Base-by-base conservation (phyloP, 2,113 vertebrate genomes). In the Muscicapa adusta region DNA sequence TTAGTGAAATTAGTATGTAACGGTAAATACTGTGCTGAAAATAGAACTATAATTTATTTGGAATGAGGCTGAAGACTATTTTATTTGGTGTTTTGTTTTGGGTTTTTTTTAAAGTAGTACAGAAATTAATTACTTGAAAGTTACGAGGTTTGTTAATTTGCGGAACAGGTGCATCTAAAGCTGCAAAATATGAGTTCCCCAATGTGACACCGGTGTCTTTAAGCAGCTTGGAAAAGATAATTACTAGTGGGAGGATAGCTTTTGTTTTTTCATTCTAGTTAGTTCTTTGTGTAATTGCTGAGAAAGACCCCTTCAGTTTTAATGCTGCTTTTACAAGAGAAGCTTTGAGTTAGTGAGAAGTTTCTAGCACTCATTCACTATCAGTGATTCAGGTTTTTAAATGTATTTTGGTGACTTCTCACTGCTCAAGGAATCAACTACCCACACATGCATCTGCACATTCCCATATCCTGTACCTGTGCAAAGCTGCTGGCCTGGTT, bases 11-110 rank as follows among this genome's bases (percentile, higher is more conserved):
- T 61, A 56, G 34, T 75, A 78, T 72, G 74, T 73, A 85, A 91
- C 94, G 87, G 87, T 94, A 92, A 72, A 91, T 51, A 73, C 72
- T 53, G 23, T 61, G 48, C 67, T 91, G 84, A 75, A 58, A 93
- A 81, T 54, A 85, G 62, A 88, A 73, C 40, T 56, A 12, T 47
- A 68, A 82, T 83, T 82, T 68, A 74, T 88, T 73, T 66, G 72
- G 34, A 93, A 90, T n/a, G 33, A 66, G 47, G 36, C n/a, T 67
- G 60, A 89, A 90, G 60, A 80, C 71, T 75, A 65, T 77, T 94
- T 95, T 85, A 48, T 73, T 76, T 45, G 14, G 31, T 42, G 40
- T 72, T 94, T 91, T 43, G 58, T 0, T 51, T 80, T 50, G 25
- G 8, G 85, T 65, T 77, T 79, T 92, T 79, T 93, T 83, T 45